Evolutionary conservation across 2,797 vertebrate genomes (phyloP), one percentile per base, ranked within the genome.

Genomic region (Orientallactaga sibirica): DNA sequence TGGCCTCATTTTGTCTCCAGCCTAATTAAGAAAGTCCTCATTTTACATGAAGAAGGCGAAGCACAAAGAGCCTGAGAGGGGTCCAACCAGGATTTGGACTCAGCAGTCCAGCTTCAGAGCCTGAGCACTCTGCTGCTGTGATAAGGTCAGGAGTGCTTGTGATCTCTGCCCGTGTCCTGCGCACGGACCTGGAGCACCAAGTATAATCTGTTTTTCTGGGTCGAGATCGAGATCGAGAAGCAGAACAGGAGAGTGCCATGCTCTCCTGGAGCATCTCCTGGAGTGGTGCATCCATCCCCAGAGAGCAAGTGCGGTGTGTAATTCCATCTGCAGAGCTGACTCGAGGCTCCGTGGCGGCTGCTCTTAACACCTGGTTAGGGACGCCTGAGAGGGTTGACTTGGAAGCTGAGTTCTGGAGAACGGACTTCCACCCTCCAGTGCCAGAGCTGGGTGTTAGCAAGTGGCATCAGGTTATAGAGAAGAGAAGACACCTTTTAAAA

Each of bases 291-390:
- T 9, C 48, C 48, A 8, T 48, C 55, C 83, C 85, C 43, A 22
- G 91, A 77, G 75, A 55, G n/a, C 27, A 10, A 10, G 0, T 19
- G 12, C 4, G 90, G 84, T 71, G 29, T 95, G 86, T 93, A 88
- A 97, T 95, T 96, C 77, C 80, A 93, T 83, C 96, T 22, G 71
- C 86, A 1, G 20, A 16, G 22, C 83, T 84, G 93, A 55, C 85
- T 90, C 93, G 29, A 61, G 37, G 29, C 43, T 67, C 52, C 37
- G 83, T 85, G 43, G 43, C 52, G 25, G 5, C 20, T n/a, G n/a
- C 61, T 27, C 25, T 2, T 37, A 77, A n/a, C 0, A 18, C 89
- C 55, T 33, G 84, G 61, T 55, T 22, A 62, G 41, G 82, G 52
- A n/a, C 25, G 18, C 4, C 87, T 58, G 66, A 89, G 75, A 88